Base-by-base conservation (phyloP, 2,113 vertebrate genomes). In the Dromas ardeola region DNA sequence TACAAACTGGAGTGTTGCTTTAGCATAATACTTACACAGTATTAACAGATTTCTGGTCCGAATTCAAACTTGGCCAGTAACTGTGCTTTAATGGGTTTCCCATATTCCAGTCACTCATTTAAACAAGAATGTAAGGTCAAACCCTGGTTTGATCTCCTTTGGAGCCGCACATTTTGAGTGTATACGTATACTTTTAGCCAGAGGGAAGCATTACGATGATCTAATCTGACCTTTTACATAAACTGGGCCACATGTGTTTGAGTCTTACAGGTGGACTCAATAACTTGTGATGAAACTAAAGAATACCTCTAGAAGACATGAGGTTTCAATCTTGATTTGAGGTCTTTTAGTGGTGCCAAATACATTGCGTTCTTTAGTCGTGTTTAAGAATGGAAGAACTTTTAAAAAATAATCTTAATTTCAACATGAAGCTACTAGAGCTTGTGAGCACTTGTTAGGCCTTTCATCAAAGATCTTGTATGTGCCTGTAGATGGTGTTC, bases 201-300 rank as follows among this genome's bases (percentile, higher is more conserved):
- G 80, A 89, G 95, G 86, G 69, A 92, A 94, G 84, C 22, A 45
- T 76, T 82, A 56, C 0, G 0, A 38, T 63, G 45, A 65, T 90
- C 82, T 77, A 62, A 55, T 96, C 83, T 84, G 81, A 85, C 78
- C 81, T 80, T 27, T 85, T 94, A n/a, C 11, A 38, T 95, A 82
- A 96, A 63, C 56, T 61, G 34, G 81, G 56, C 70, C 89, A 79
- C 53, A 49, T 93, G 76, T 81, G 50, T 81, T 94, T 91, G 56
- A 74, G 42, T 76, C 67, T 87, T 94, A 71, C 56, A 94, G 69
- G 84, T 89, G 86, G 89, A 91, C 65, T 88, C 61, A 95, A 55
- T 95, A 95, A 94, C 42, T 96, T 90, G 29, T 70, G 74, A 85
- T 94, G 81, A 88, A 94, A 73, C 40, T 62, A 34, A 90, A 73